Base-by-base conservation (phyloP, 1,140 invertebrate genomes). In the Anthonomus grandis region DNA sequence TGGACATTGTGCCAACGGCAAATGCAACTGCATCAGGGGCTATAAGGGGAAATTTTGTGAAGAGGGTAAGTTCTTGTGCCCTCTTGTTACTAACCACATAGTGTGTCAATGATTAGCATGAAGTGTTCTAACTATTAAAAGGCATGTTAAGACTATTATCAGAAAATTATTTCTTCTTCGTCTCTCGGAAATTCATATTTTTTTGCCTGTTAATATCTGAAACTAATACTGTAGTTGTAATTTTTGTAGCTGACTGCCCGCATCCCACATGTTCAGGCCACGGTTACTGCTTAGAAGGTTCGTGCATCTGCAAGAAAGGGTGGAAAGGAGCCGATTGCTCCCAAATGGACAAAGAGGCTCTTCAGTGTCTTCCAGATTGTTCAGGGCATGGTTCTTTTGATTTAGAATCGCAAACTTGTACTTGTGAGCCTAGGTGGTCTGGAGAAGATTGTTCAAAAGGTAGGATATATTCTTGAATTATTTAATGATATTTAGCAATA, bases 241-340 rank as follows among this genome's bases (percentile, higher is more conserved):
- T 66, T 68, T 62, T 38, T 66, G 24, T 66, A 90, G 88, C 90
- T 18, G 91, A 96, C 69, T 99, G 96, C 72, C 91, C 94, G 1
- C 91, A 96, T 76, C 92, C 95, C 1, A 93, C 87, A 36, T 99
- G 97, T 72, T 93, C 90, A 0, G 88, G 88, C 9, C 93, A 98
- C 70, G 97, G 97, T 12, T 93, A 95, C 64, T 99, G 96, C 74
- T 86, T 93, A 8, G 89, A 93, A 60, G 97, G 97, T 2, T 81
- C 85, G n/a, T 99, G 97, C 75, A 85, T 95, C 24, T 99, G 97
- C 74, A 97, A 97, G 73, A 93, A 95, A 68, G 96, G 96, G 1
- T 98, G 91, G 90, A 91, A 93, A 73, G 96, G 96, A 0, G 68
- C 78, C 0, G 93, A 96, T 68, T 99, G 97, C 74, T 87, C 86